These are phyloP conservation scores for Pristionchus exspectatus DNA, from an alignment of 2,888 invertebrate genomes.

Conservation along the genomic window DNA sequence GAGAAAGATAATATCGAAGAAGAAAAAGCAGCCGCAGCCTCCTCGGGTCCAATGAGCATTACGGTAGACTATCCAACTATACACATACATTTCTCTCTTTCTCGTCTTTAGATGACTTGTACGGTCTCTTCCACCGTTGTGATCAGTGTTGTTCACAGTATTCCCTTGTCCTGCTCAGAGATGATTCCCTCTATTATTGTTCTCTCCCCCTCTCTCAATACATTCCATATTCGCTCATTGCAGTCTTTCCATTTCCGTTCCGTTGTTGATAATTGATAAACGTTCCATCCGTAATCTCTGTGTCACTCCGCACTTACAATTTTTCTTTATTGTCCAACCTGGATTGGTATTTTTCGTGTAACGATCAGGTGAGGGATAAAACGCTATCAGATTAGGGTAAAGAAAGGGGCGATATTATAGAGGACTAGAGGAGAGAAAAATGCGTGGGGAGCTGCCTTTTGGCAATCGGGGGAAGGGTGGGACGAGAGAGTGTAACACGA, in stretches of 20 bases:
- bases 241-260: slow-evolving; percentile 4
- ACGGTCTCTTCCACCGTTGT: slow-evolving; percentile 2
- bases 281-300: not conserved
- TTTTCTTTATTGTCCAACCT: slow-evolving; percentile 50
- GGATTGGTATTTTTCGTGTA: slow-evolving; percentile 47
- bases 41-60: slow-evolving; percentile 36
- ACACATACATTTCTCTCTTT: slow-evolving; percentile 10
- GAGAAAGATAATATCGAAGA: slow-evolving; percentile 39
- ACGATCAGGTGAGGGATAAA: slow-evolving; percentile 39
- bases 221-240: slow-evolving; percentile 4
- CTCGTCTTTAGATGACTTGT: not conserved
- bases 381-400: slow-evolving; percentile 48
- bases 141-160: slow-evolving; percentile 11
- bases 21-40: not conserved
- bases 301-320: slow-evolving; percentile 5
- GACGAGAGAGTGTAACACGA: slow-evolving; percentile 31
- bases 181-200: slow-evolving; percentile 20
- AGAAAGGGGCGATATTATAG: slow-evolving; percentile 34
- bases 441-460: slow-evolving; percentile 37
- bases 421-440: slow-evolving; percentile 10
- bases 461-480: not conserved
- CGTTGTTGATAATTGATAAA: slow-evolving; percentile 49
- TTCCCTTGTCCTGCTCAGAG: slow-evolving; percentile 18
- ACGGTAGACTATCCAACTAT: slow-evolving; percentile 56
- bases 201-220: slow-evolving; percentile 1